phyloP scores from a whole-genome alignment of 1,140 invertebrate genomes.

The Arctopsyche grandis region DNA sequence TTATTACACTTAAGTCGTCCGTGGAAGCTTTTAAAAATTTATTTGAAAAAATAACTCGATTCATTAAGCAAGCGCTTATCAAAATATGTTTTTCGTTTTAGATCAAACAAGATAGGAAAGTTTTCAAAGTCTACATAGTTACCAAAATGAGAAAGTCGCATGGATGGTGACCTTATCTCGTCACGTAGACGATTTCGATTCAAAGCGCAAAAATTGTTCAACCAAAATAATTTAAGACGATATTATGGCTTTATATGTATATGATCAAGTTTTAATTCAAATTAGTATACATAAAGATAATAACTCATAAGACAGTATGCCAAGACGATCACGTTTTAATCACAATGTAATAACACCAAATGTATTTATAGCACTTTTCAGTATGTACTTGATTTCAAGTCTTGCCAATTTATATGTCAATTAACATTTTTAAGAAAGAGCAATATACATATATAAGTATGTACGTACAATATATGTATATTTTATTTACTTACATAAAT shows the following conservation, averaged over 20 bases:
- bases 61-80: background rate
- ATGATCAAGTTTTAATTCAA: background rate
- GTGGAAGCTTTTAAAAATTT: background rate
- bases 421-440: too few relatives aligned
- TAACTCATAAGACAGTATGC: too few relatives aligned
- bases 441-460: too few relatives aligned
- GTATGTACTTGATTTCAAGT: too few relatives aligned
- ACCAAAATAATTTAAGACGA: background rate
- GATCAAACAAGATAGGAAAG: constrained; percentile 7
- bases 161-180: background rate
- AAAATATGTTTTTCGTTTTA: constrained; percentile 30
- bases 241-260: background rate
- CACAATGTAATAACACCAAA: too few relatives aligned
- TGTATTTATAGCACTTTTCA: too few relatives aligned
- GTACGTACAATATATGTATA: too few relatives aligned
- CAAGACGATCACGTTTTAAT: too few relatives aligned
- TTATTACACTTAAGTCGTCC: background rate
- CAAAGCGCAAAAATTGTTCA: background rate
- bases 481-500: too few relatives aligned
- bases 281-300: background rate
- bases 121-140: constrained; percentile 4
- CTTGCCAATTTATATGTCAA: too few relatives aligned
- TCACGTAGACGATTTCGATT: background rate
- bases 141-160: background rate
- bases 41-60: background rate